Evolutionary conservation across 1,140 invertebrate species (phyloP), one percentile per base, ranked within the genome.

Genomic region (Olivierus martensii): DNA sequence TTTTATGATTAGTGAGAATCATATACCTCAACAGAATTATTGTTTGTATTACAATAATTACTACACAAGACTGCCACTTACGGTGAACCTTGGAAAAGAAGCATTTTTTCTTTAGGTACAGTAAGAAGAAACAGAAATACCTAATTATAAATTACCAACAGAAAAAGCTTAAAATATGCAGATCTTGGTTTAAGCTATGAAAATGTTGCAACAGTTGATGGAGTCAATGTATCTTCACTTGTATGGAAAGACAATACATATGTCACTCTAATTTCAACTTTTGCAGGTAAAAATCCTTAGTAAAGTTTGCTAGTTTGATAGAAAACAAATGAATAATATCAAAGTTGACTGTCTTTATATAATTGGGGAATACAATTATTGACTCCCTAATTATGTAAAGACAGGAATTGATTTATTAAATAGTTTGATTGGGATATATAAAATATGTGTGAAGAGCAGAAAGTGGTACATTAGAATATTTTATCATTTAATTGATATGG

Each of bases 301-400:
- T 41, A 61, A 57, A 57, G 63, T 61, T 7, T 56, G 60, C 44
- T 46, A 65, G 46, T 70, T 60, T 28, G 55, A 56, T 35, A 66
- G 64, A 64, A 56, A 49, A 48, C 44, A 39, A 36, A 65, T 64
- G 46, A 45, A 47, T 50, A 57, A 58, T 52, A 55, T 68, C 6
- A 63, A 67, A 48, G 64, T 73, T 39, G 12, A 65, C 47, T 68
- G 67, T 59, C 68, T 71, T 48, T 60, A 69, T 59, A 65, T 71
- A 46, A 64, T 73, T 15, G 59, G 59, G 43, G 65, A 66, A 49
- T 75, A 74, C 59, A 73, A 75, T 62, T n/a, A n/a, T n/a, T n/a
- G n/a, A n/a, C n/a, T n/a, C n/a, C n/a, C n/a, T n/a, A n/a, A n/a
- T n/a, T n/a, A n/a, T n/a, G n/a, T n/a, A n/a, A n/a, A 61, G 53